A percentile compares a stretch with the other conserved stretches of the same genome.
Evolutionary conservation across 2,888 invertebrate species (phyloP).

Genomic region (Polyommatus iphigenia): DNA sequence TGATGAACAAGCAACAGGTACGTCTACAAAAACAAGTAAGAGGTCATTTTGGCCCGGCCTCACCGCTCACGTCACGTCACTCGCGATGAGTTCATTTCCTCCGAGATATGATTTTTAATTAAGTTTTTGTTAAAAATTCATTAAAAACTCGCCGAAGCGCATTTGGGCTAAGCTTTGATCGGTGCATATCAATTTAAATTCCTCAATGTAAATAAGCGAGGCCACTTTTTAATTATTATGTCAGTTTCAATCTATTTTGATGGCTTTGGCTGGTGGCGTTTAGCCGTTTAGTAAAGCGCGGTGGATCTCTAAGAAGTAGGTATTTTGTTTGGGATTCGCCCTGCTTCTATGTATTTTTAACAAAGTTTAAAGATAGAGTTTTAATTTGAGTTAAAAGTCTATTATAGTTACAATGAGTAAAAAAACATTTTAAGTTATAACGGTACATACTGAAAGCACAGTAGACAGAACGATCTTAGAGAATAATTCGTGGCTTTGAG

Average conservation of each 20-base stretch:
- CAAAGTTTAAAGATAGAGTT: neutral
- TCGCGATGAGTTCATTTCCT: constrained; percentile 80
- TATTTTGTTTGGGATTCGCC: neutral
- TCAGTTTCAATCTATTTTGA: constrained; percentile 22
- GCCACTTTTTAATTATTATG: constrained; percentile 42
- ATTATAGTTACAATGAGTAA: too few species aligned
- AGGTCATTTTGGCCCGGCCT: constrained; percentile 57
- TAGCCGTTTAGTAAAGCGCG: neutral
- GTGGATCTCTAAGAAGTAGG: neutral
- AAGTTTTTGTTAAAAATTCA: constrained; percentile 80
- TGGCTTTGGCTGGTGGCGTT: neutral
- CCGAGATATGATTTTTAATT: constrained; percentile 80
- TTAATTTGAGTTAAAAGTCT: too few species aligned
- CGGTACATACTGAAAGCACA: too few species aligned
- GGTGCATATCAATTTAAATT: constrained; percentile 57
- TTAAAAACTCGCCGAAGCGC: constrained; percentile 67
- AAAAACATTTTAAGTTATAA: too few species aligned
- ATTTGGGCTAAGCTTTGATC: constrained; percentile 52
- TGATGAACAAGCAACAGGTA: neutral
- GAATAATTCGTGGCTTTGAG: too few species aligned
- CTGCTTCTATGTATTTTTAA: neutral
- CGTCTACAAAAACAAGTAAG: constrained; percentile 34
- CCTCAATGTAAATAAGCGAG: constrained; percentile 51
- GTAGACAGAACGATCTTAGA: too few species aligned
- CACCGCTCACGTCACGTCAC: constrained; percentile 70